A percentile compares a stretch with the other conserved stretches of the same genome.
Conservation (phyloP, 2,888 invertebrate genomes). For the Papilio gigon region DNA sequence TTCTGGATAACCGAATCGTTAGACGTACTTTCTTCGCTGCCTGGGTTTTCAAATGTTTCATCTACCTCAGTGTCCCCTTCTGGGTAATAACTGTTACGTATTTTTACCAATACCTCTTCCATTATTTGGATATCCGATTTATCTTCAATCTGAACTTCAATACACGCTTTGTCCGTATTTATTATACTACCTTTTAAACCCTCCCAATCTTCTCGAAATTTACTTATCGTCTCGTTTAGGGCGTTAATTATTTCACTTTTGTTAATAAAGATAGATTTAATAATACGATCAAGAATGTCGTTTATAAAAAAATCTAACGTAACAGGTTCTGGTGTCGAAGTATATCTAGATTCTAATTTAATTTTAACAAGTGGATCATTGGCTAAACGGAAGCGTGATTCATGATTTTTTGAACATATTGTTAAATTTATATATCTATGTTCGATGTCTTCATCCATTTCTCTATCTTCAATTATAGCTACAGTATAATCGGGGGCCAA, state of each 20-base stretch:
- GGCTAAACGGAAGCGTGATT: conserved; percentile 57
- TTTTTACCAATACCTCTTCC: conserved; percentile 64
- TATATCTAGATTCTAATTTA: conserved; percentile 53
- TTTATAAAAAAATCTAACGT: conserved; percentile 56
- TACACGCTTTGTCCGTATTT: conserved; percentile 62
- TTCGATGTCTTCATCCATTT: conserved; percentile 63
- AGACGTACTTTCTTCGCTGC: conserved; percentile 54
- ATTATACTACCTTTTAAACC: conserved; percentile 71
- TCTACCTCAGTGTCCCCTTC: conserved; percentile 59
- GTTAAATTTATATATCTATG: conserved; percentile 66
- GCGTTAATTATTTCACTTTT: conserved; percentile 46
- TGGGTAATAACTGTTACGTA: conserved; percentile 63
- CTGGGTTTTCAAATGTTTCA: conserved; percentile 50
- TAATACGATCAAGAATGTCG: conserved; percentile 48
- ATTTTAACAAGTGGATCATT: conserved; percentile 64
- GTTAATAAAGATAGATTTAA: conserved; percentile 45
- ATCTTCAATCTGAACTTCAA: conserved; percentile 75
- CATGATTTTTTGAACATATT: conserved; percentile 56
- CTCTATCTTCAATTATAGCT: conserved; percentile 78
- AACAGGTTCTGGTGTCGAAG: conserved; percentile 42
- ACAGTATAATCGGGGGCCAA: conserved; percentile 81
- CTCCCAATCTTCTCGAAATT: conserved; percentile 69
- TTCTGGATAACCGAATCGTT: conserved; percentile 62
- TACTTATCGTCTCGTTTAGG: conserved; percentile 60
- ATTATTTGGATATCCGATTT: conserved; percentile 68